A percentile compares a stretch with the other conserved stretches of the same genome.
Evolutionary conservation across 2,797 vertebrate genomes (phyloP).

Genomic region (Epinephelus awoara): DNA sequence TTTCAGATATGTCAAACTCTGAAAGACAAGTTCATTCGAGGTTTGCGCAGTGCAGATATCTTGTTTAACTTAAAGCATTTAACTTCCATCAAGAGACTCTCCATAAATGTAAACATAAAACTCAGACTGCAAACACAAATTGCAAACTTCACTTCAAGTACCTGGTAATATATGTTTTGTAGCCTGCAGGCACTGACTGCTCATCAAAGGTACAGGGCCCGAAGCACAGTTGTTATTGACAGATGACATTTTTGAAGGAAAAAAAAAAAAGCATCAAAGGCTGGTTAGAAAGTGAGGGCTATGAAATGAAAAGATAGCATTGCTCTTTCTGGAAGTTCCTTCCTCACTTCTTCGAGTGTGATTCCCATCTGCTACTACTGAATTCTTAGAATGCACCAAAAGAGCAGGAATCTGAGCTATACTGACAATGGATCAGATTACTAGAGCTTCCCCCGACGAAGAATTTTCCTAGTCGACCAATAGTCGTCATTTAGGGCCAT

Average conservation of each 20-base stretch:
- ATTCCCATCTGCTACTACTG: not conserved
- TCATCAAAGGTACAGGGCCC: slow-evolving; percentile 65
- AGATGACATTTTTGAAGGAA: slow-evolving; percentile 56
- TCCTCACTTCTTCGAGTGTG: not conserved
- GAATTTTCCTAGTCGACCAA: no score
- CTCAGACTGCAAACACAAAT: slow-evolving; percentile 5
- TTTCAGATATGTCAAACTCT: slow-evolving; percentile 36
- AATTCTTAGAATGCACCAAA: not conserved
- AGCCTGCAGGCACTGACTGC: slow-evolving; percentile 58
- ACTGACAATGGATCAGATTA: not conserved
- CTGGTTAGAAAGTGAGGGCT: slow-evolving; percentile 5
- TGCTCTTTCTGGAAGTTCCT: slow-evolving; percentile 12
- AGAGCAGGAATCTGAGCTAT: not conserved
- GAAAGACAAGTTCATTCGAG: slow-evolving; percentile 38
- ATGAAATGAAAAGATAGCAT: slow-evolving; percentile 33
- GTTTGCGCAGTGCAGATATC: slow-evolving; percentile 20
- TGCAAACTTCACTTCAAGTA: slow-evolving; percentile 42
- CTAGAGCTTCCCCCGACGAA: no score
- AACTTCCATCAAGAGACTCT: slow-evolving; percentile 29
- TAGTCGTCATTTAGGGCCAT: no score
- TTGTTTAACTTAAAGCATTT: slow-evolving; percentile 38
- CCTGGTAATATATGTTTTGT: slow-evolving; percentile 55
- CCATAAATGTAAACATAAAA: slow-evolving; percentile 42
- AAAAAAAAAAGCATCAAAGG: slow-evolving; percentile 39
- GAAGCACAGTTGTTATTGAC: slow-evolving; percentile 67